phyloP scores from a whole-genome alignment of 2,888 invertebrate genomes.

The Euphydryas editha region DNA sequence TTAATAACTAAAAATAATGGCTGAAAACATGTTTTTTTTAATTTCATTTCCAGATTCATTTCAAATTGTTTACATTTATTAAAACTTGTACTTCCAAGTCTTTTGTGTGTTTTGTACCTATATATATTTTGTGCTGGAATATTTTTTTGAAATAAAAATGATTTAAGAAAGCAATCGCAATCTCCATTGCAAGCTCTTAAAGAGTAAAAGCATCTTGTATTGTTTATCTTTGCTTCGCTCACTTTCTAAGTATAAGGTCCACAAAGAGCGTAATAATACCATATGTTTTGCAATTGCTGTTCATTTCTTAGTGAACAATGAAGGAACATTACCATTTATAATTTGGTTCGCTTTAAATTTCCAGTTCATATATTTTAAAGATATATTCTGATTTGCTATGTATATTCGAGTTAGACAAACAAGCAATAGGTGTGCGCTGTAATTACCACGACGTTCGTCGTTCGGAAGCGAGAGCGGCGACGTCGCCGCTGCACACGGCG shows the following conservation, averaged over 20 bases:
- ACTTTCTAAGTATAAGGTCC: background rate
- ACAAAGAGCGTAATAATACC: background rate
- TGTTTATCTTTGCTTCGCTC: background rate
- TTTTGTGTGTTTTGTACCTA: background rate
- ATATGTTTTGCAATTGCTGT: background rate
- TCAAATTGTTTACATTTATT: constrained; percentile 3
- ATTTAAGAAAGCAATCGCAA: background rate
- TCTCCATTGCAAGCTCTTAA: background rate
- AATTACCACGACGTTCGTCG: constrained; percentile 50
- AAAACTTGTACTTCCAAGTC: background rate
- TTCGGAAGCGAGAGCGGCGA: constrained; percentile 59
- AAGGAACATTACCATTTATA: background rate
- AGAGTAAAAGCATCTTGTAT: background rate
- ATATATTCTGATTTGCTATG: background rate
- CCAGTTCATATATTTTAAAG: background rate
- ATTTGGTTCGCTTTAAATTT: background rate
- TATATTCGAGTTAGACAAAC: constrained; percentile 30
- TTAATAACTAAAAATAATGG: constrained; percentile 64
- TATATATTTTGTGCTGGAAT: background rate
- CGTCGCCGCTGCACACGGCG: constrained; percentile 76
- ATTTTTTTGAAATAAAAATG: background rate
- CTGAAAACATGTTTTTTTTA: background rate
- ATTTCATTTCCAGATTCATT: background rate
- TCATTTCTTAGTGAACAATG: too few species aligned
- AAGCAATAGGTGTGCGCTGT: constrained; percentile 45